Base-by-base conservation (phyloP, 35 echinoderm and acorn worm species). In the Eucidaris tribuloides region DNA sequence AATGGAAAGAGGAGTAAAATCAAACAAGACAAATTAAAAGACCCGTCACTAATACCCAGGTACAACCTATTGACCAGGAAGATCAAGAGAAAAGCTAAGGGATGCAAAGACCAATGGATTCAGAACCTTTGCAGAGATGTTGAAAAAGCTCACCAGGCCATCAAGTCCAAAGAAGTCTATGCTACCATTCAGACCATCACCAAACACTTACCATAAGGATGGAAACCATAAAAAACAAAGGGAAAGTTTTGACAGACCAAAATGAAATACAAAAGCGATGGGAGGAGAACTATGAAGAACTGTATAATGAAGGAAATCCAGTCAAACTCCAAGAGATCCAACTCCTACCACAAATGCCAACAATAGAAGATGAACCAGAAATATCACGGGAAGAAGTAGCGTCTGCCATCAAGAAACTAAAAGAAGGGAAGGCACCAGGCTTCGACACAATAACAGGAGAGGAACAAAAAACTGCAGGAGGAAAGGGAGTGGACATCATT, bases 1-100 rank as follows among this genome's bases (percentile, higher is more conserved):
- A 45, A 27, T 9, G 19, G 29, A 19, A 36, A 46, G 44, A 41
- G 81, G 31, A 83, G 81, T 25, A 83, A 65, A 68, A 36, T 83
- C 7, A 83, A 83, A 49, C 15, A 40, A 19, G 31, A 64, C 6
- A 33, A 71, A 15, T 14, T 71, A 36, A 17, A 71, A 17, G 46
- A 85, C 39, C 33, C 62, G 38, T 54, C 45, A 25, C 0, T n/a
- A 28, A 85, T 56, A 54, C 5, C 5, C 42, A 71, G 64, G 23
- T 85, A 85, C 45, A 85, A 74, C 66, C 76, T 34, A 22, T 44
- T 85, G 5, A 85, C 48, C 40, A n/a, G 65, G 29, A 65, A 85
- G 56, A 85, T 85, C 13, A 85, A 76, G 36, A 70, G 64, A 33
- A 85, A 85, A 50, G 9, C 48, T 50, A 85, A 85, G 23, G 42